A percentile compares a stretch with the other conserved stretches of the same genome.
Conservation (phyloP, 2,888 invertebrate species). For the Diploptera punctata region DNA sequence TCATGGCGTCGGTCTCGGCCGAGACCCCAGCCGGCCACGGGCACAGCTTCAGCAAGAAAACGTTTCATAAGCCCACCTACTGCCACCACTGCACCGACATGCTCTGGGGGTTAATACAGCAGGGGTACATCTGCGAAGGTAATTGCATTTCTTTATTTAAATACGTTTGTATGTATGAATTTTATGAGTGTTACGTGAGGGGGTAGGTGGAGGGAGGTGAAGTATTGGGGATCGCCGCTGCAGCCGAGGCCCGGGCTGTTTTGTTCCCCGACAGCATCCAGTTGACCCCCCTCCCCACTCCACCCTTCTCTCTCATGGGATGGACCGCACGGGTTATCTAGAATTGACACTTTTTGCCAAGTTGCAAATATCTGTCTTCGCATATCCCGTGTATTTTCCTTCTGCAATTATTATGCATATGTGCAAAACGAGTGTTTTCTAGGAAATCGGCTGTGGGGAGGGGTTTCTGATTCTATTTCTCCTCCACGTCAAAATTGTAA, state of each 20-base stretch:
- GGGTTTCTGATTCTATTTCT: too few species aligned
- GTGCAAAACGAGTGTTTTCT: too few species aligned
- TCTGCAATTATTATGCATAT: too few species aligned
- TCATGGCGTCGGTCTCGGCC: conserved; percentile 65
- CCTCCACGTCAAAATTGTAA: too few species aligned
- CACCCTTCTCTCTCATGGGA: conserved; percentile 24
- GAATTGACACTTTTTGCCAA: neutral
- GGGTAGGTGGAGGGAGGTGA: neutral
- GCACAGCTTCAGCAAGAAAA: conserved; percentile 99
- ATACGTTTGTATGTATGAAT: neutral
- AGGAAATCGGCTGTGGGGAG: too few species aligned
- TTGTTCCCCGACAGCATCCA: conserved; percentile 28
- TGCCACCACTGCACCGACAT: conserved; percentile 99
- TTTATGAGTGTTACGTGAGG: neutral
- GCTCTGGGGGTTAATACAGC: conserved; percentile 99
- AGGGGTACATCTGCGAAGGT: conserved; percentile 99
- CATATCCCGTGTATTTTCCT: too few species aligned
- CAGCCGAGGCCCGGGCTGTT: conserved; percentile 34
- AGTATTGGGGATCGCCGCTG: conserved; percentile 14
- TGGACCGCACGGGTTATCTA: conserved; percentile 31
- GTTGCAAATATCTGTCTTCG: too few species aligned
- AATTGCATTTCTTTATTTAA: conserved; percentile 44
- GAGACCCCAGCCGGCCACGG: conserved; percentile 72
- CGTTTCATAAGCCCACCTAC: conserved; percentile 99
- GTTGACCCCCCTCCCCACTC: conserved; percentile 28